phyloP scores from a whole-genome alignment of 2,888 invertebrate species.

The Drosophila pegasa region DNA sequence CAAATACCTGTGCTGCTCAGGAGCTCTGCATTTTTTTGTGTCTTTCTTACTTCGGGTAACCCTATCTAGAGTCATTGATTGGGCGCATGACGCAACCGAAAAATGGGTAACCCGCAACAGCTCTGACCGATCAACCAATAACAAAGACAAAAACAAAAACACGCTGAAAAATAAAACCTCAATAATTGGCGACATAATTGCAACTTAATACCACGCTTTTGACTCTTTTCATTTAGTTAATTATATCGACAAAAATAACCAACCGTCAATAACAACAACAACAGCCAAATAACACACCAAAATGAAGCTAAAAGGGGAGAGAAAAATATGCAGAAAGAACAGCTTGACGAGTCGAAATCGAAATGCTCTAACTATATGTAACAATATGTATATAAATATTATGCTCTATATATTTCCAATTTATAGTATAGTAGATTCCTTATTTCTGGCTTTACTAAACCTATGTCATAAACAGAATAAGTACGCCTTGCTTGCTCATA shows the following conservation, averaged over 20 bases:
- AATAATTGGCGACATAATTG: conserved; percentile 79
- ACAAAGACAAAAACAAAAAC: conserved; percentile 66
- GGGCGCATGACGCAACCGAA: conserved; percentile 56
- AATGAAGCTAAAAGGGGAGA: conserved; percentile 15
- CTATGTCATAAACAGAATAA: no score
- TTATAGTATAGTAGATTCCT: not conserved
- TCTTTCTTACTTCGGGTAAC: conserved; percentile 48
- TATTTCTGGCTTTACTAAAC: not conserved
- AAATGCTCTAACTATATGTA: conserved; percentile 1
- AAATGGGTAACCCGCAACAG: conserved; percentile 38
- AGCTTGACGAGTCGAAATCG: not conserved
- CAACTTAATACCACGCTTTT: conserved; percentile 80
- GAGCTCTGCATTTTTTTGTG: conserved; percentile 12
- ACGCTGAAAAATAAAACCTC: conserved; percentile 76
- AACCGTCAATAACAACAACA: conserved; percentile 7
- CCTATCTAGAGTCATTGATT: conserved; percentile 67
- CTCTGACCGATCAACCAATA: conserved; percentile 15
- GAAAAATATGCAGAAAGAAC: not conserved
- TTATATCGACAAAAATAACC: conserved; percentile 64
- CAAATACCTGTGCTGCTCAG: conserved; percentile 39
- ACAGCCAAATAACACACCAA: conserved; percentile 49
- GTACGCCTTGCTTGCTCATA: no score
- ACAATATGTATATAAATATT: not conserved
- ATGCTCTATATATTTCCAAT: not conserved
- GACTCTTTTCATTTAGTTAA: conserved; percentile 77